Conservation (phyloP, 2,113 vertebrate genomes). For the Myotis davidii region DNA sequence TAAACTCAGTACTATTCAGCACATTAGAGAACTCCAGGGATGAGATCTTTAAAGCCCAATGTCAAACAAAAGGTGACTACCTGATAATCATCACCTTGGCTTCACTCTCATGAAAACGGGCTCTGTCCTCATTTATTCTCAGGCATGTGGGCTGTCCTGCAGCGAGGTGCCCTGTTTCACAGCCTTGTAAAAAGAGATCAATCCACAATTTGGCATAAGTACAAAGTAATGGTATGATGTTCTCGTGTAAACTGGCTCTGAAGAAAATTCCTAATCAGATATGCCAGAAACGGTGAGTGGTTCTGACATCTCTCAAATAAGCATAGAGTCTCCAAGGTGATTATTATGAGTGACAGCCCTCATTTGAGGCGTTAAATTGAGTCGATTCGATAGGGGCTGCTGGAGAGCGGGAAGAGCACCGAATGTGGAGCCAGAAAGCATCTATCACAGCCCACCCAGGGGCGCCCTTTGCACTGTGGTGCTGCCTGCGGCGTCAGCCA, state of each 20-base stretch:
- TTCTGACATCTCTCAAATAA: slow-evolving; percentile 1
- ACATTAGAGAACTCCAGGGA: slow-evolving; percentile 36
- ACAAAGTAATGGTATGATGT: background rate
- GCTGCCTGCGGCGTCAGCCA: background rate
- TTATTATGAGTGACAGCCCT: background rate
- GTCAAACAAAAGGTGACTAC: slow-evolving; percentile 65
- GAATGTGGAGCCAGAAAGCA: background rate
- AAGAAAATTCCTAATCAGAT: slow-evolving; percentile 32
- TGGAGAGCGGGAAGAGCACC: background rate
- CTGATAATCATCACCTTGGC: background rate
- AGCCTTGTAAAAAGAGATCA: background rate
- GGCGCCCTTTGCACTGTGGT: background rate
- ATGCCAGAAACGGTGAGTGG: background rate
- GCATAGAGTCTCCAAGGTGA: background rate
- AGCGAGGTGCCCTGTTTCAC: background rate
- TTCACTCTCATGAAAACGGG: background rate
- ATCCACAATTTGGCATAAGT: background rate
- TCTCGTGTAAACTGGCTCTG: background rate
- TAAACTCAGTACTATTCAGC: slow-evolving; percentile 61
- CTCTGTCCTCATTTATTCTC: slow-evolving; percentile 36
- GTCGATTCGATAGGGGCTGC: background rate
- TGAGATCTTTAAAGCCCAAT: slow-evolving; percentile 35
- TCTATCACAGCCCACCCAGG: background rate
- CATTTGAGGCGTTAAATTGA: background rate
- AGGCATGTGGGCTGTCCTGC: background rate